Conservation (phyloP, 1,140 invertebrate genomes). For the Rhagoletis zephyria region DNA sequence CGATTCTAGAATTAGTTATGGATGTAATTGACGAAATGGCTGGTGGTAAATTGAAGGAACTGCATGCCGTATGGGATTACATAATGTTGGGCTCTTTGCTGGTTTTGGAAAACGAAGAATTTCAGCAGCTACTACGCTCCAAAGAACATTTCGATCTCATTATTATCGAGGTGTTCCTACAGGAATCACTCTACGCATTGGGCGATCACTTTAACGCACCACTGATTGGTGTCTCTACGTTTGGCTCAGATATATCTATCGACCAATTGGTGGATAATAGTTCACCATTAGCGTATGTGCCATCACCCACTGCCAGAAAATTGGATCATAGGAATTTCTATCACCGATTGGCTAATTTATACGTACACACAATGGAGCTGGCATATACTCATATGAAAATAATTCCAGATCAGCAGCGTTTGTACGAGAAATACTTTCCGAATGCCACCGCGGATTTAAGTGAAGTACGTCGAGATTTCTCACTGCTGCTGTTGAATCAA, state of each 20-base stretch:
- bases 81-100: background rate
- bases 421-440: conserved; percentile 63
- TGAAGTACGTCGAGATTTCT: conserved; percentile 60
- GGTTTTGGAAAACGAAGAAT: conserved; percentile 55
- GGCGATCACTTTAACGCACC: conserved; percentile 68
- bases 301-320: conserved; percentile 63
- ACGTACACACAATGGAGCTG: background rate
- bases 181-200: conserved; percentile 66
- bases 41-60: background rate
- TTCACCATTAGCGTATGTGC: conserved; percentile 69
- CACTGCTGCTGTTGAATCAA: conserved; percentile 64
- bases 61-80: background rate
- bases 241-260: conserved; percentile 65
- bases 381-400: background rate
- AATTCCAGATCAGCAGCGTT: conserved; percentile 52
- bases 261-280: conserved; percentile 71
- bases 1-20: background rate
- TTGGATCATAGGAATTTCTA: conserved; percentile 73
- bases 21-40: background rate
- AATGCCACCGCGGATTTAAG: conserved; percentile 58
- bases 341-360: conserved; percentile 72
- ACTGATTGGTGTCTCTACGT: conserved; percentile 68
- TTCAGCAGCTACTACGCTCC: conserved; percentile 55
- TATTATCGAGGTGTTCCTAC: conserved; percentile 59
- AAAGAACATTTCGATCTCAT: conserved; percentile 60